phyloP scores from a whole-genome alignment of 2,113 vertebrate species.

The Pyxicephalus adspersus region DNA sequence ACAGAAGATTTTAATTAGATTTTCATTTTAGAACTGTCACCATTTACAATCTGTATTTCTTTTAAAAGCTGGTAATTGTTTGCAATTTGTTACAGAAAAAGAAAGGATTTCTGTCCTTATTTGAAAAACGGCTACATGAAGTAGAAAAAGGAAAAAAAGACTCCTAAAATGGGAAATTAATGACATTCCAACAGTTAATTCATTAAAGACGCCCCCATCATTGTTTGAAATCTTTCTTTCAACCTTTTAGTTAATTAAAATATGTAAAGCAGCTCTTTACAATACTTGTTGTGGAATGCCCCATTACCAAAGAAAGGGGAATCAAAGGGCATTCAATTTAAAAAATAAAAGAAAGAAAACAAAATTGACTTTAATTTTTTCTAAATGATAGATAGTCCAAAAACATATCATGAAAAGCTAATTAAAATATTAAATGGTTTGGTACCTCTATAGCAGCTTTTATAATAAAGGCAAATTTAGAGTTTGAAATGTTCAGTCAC shows the following conservation, averaged over 20 bases:
- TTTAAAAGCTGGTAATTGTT: conserved; percentile 36
- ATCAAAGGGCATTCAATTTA: not conserved
- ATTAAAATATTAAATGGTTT: conserved; percentile 22
- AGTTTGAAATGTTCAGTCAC: not conserved
- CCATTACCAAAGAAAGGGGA: not conserved
- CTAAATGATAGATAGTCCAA: conserved; percentile 5
- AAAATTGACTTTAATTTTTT: conserved; percentile 7
- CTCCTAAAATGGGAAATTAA: conserved; percentile 8
- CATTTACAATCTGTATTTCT: conserved; percentile 45
- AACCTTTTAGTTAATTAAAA: conserved; percentile 48
- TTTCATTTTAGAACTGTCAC: conserved; percentile 45
- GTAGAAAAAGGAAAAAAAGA: not conserved
- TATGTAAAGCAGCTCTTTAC: conserved; percentile 42
- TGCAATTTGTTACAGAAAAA: conserved; percentile 47
- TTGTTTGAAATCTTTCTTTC: conserved; percentile 47
- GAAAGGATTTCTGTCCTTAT: conserved; percentile 37
- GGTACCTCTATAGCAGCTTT: not conserved
- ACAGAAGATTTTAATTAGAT: conserved; percentile 51
- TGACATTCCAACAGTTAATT: conserved; percentile 32
- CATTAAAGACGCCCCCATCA: conserved; percentile 28
- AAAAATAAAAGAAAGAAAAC: not conserved
- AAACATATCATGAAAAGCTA: conserved; percentile 15
- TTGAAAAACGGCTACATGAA: conserved; percentile 10
- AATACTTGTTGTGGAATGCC: conserved; percentile 17
- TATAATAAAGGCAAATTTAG: conserved; percentile 15